These are phyloP conservation scores for Lerema accius DNA, from an alignment of 1,140 invertebrate species.

Conservation along the genomic window DNA sequence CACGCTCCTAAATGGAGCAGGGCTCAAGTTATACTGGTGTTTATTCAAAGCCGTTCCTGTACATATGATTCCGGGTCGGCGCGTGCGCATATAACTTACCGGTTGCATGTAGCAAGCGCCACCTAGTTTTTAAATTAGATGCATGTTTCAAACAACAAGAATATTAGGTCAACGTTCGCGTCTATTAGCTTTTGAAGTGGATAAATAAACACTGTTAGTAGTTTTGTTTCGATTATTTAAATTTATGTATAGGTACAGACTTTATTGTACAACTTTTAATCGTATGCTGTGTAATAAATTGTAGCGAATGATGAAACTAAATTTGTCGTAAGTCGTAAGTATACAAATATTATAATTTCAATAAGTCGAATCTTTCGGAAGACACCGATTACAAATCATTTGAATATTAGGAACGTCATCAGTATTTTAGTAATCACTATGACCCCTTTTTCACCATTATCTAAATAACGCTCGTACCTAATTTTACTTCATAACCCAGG, in stretches of 20 bases:
- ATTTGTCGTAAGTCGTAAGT: too few relatives aligned
- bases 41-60: constrained; percentile 40
- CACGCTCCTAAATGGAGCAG: constrained; percentile 3
- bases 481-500: too few relatives aligned
- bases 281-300: too few relatives aligned
- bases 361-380: too few relatives aligned
- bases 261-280: neutral
- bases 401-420: too few relatives aligned
- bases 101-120: constrained; percentile 44
- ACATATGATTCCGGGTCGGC: constrained; percentile 52
- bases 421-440: too few relatives aligned
- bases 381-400: too few relatives aligned
- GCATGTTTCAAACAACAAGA: constrained; percentile 15
- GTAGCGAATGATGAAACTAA: too few relatives aligned
- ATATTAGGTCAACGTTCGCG: constrained; percentile 15
- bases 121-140: constrained; percentile 28
- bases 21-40: constrained; percentile 27
- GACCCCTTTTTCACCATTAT: too few relatives aligned
- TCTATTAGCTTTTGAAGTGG: neutral
- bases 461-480: too few relatives aligned
- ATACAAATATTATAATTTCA: too few relatives aligned
- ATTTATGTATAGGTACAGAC: neutral
- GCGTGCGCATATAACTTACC: constrained; percentile 45
- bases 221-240: neutral
- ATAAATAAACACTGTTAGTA: neutral